Evolutionary conservation across 2,113 vertebrate genomes (phyloP), one percentile per base, ranked within the genome.

Genomic region (Microcebus tavaratra): DNA sequence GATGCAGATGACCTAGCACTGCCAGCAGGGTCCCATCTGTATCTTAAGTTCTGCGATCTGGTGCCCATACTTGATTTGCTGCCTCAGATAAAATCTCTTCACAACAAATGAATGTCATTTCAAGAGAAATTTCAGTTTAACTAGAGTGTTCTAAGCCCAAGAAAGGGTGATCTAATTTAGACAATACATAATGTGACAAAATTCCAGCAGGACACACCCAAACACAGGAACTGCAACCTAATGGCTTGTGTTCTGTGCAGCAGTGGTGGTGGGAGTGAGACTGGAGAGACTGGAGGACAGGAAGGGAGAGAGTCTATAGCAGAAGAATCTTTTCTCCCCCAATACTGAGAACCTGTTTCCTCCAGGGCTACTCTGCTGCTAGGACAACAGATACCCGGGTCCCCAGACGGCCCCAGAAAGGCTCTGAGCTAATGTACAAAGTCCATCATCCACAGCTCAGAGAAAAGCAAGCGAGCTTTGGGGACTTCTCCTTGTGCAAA

Each of bases 301-400:
- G 18, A n/a, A 2, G 36, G 59, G 70, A 21, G 12, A 61, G 7
- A 29, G 9, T 27, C 79, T 65, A 50, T 13, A 88, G 81, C 0
- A 73, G 68, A 42, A 79, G 84, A 87, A 61, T 29, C 25, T 15
- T 17, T 68, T 90, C 53, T 96, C 68, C 34, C 29, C 90, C 61
- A 23, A 83, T 6, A 15, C 82, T 21, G 20, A 73, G 48, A 36
- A 48, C 65, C 63, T 67, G 1, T 11, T 79, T 29, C 59, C 95
- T 86, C 53, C 48, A 70, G 81, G 39, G 88, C 68, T 20, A 34
- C n/a, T 14, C 90, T 70, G 31, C 70, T 45, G 70, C 70, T 95
- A 95, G 94, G 90, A 94, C 76, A 96, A 92, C 65, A 96, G 92
- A 83, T 36, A 21, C 57, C 61, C 50, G 36, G 36, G 70, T 96